These are phyloP conservation scores for Syngnathus acus DNA, from an alignment of 2,797 vertebrate species.

Conservation along the genomic window DNA sequence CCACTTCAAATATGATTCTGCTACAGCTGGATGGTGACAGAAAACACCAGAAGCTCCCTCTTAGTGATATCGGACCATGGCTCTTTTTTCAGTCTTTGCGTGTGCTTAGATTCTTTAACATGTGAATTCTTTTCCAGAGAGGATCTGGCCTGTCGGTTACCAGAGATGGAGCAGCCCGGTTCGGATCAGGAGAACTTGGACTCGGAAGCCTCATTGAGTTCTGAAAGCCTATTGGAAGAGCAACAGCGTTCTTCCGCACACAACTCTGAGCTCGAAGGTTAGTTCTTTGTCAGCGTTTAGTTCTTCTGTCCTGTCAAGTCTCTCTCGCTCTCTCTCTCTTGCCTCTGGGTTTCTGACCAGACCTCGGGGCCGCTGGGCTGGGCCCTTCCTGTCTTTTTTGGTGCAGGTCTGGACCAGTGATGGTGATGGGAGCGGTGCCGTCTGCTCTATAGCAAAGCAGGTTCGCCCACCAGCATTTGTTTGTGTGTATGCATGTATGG, in stretches of 20 bases:
- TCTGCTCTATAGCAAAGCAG: conserved; percentile 70
- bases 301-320: conserved; percentile 23
- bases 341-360: conserved; percentile 59
- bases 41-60: not conserved
- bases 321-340: conserved; percentile 17
- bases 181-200: conserved; percentile 95
- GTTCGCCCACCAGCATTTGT: conserved; percentile 60
- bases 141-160: conserved; percentile 87
- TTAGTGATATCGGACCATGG: not conserved
- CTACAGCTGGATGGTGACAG: not conserved
- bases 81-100: too few species aligned
- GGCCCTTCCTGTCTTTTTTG: conserved; percentile 69
- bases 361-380: conserved; percentile 48
- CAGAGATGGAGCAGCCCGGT: conserved; percentile 89
- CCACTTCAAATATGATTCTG: not conserved
- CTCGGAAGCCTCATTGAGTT: conserved; percentile 89
- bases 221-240: conserved; percentile 90
- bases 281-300: conserved; percentile 72
- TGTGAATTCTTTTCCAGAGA: conserved; percentile 69
- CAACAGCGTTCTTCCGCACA: conserved; percentile 65
- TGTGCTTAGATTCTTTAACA: not conserved
- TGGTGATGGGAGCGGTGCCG: conserved; percentile 63
- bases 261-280: conserved; percentile 79
- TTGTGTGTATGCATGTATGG: conserved; percentile 37
- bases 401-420: conserved; percentile 73